Conservation (phyloP, 2,113 vertebrate species). For the Hipposideros armiger region DNA sequence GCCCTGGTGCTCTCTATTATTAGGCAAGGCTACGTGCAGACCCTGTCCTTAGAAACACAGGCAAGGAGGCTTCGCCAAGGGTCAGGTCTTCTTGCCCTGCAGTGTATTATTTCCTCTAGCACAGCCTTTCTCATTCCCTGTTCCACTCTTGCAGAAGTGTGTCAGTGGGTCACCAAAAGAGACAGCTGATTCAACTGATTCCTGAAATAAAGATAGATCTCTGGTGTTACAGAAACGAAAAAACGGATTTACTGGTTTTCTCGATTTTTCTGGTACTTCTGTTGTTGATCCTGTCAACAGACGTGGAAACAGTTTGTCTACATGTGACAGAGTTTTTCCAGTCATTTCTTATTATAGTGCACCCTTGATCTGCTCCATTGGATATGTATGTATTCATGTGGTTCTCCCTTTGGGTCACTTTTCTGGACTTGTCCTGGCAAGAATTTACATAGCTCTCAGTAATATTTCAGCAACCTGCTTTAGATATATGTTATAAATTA, state of each 20-base stretch:
- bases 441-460: slow-evolving; percentile 12
- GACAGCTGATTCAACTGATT: slow-evolving; percentile 61
- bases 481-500: background rate
- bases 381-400: background rate
- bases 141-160: slow-evolving; percentile 53
- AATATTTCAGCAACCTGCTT: slow-evolving; percentile 49
- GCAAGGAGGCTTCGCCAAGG: background rate
- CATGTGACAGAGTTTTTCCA: background rate
- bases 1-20: background rate
- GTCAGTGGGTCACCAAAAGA: slow-evolving; percentile 71
- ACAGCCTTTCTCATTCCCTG: background rate
- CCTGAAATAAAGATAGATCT: slow-evolving; percentile 49
- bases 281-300: slow-evolving; percentile 6
- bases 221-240: slow-evolving; percentile 35
- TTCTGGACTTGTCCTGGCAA: slow-evolving; percentile 42
- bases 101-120: background rate
- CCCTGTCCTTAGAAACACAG: background rate
- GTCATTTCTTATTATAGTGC: background rate
- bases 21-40: background rate
- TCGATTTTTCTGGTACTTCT: slow-evolving; percentile 12
- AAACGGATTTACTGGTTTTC: background rate
- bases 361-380: background rate
- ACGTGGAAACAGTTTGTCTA: background rate
- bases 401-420: slow-evolving; percentile 44
- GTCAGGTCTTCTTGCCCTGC: background rate